A percentile compares a stretch with the other conserved stretches of the same genome.
Evolutionary conservation across 2,797 vertebrate species (phyloP).

Genomic region (Schizothorax lantsangensis): DNA sequence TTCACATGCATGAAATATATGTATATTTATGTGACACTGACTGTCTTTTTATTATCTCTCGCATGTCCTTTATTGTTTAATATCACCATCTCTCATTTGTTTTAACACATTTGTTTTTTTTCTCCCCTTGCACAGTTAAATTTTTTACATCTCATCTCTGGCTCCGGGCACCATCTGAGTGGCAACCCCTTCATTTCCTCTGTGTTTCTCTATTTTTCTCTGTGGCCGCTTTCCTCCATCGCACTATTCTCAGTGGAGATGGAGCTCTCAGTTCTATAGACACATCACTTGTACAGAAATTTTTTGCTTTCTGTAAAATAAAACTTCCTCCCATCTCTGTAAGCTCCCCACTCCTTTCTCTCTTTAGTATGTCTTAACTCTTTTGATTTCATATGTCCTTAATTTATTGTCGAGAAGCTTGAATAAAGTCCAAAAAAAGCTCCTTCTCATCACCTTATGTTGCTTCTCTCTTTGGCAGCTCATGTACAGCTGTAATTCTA

Average conservation of each 20-base stretch:
- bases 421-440: conserved; percentile 75
- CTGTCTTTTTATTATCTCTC: conserved; percentile 52
- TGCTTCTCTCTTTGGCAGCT: conserved; percentile 50
- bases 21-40: not conserved
- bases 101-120: conserved; percentile 34
- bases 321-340: conserved; percentile 81
- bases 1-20: not conserved
- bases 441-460: conserved; percentile 65
- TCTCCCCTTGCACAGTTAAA: conserved; percentile 87
- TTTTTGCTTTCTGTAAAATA: conserved; percentile 91
- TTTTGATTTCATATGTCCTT: conserved; percentile 66
- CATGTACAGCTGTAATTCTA: not conserved
- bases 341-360: conserved; percentile 66
- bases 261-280: conserved; percentile 66
- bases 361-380: conserved; percentile 67
- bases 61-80: conserved; percentile 45
- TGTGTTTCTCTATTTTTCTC: conserved; percentile 76
- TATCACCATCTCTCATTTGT: conserved; percentile 45
- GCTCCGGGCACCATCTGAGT: conserved; percentile 81
- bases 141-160: conserved; percentile 83
- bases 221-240: conserved; percentile 72
- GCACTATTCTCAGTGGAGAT: conserved; percentile 66
- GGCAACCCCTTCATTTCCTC: conserved; percentile 77
- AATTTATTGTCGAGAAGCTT: conserved; percentile 78
- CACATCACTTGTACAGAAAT: conserved; percentile 83